A percentile compares a stretch with the other conserved stretches of the same genome.
These are phyloP conservation scores for Nycticebus coucang DNA, from an alignment of 2,113 vertebrate species.

Conservation along the genomic window DNA sequence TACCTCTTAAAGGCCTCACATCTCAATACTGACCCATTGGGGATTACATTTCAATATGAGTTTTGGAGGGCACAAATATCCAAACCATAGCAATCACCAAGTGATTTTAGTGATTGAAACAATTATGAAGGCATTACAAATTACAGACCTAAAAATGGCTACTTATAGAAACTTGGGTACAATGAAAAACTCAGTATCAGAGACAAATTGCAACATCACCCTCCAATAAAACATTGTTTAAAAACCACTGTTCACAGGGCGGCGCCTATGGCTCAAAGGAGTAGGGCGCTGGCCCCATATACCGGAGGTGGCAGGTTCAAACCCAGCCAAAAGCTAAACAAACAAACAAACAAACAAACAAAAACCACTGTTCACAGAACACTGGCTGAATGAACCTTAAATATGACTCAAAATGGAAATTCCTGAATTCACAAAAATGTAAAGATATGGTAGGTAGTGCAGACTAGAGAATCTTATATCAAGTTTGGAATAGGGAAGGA, in stretches of 20 bases:
- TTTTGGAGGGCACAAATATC: background rate
- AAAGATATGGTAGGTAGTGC: background rate
- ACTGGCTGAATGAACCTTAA: background rate
- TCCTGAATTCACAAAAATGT: constrained; percentile 1
- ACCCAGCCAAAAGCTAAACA: too few relatives aligned
- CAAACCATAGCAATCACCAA: background rate
- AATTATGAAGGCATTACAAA: background rate
- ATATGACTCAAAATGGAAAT: background rate
- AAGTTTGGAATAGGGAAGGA: background rate
- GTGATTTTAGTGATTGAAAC: constrained; percentile 29
- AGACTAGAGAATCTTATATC: background rate
- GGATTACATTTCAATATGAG: background rate
- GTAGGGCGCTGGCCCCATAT: too few relatives aligned
- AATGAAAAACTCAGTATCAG: background rate
- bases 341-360: too few relatives aligned
- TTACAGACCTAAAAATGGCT: background rate
- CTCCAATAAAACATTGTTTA: background rate
- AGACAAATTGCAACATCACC: background rate
- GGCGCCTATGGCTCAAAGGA: too few relatives aligned
- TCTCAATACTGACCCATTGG: background rate
- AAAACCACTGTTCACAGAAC: background rate
- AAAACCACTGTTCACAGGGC: background rate
- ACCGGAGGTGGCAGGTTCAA: too few relatives aligned
- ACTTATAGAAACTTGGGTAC: background rate
- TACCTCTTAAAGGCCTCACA: background rate